These are phyloP conservation scores for Drosophila infuscata DNA, from an alignment of 2,888 invertebrate genomes.

Conservation along the genomic window DNA sequence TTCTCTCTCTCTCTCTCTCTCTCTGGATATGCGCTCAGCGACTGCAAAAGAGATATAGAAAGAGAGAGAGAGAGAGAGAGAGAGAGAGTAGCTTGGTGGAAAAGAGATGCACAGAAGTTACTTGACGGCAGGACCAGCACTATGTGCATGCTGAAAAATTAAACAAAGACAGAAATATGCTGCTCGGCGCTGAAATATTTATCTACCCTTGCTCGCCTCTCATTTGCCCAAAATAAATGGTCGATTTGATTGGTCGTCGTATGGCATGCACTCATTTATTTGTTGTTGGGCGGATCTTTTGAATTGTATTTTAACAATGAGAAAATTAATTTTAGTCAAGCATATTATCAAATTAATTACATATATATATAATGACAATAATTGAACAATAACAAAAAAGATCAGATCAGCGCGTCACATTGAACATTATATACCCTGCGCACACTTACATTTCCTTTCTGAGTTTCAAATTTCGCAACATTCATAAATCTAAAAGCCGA, in stretches of 20 bases:
- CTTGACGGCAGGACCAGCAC: constrained; percentile 2
- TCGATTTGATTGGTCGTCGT: constrained; percentile 36
- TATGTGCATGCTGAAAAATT: neutral
- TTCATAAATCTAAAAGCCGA: neutral
- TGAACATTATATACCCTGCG: neutral
- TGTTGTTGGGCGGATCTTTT: constrained; percentile 32
- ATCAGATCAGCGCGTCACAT: neutral
- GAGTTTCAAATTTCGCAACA: neutral
- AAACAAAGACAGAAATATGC: constrained; percentile 34
- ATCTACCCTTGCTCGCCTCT: constrained; percentile 29
- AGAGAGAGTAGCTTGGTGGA: constrained; percentile 11
- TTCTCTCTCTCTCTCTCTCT: neutral
- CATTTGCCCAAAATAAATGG: constrained; percentile 38
- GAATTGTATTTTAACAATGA: constrained; percentile 32
- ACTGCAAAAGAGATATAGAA: constrained; percentile 1
- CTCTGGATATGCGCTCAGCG: constrained; percentile 12
- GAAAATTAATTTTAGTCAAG: constrained; percentile 12
- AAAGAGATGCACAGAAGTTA: constrained; percentile 10
- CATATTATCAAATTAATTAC: constrained; percentile 13
- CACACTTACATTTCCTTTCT: neutral
- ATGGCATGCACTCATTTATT: constrained; percentile 13
- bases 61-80: constrained; percentile 21
- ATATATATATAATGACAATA: neutral
- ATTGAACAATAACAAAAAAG: neutral
- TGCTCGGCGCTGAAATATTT: constrained; percentile 16